Percentiles rank a stretch among this genome's conserved stretches.
phyloP scores from a whole-genome alignment of 2,113 vertebrate genomes.

The Delphinapterus leucas region DNA sequence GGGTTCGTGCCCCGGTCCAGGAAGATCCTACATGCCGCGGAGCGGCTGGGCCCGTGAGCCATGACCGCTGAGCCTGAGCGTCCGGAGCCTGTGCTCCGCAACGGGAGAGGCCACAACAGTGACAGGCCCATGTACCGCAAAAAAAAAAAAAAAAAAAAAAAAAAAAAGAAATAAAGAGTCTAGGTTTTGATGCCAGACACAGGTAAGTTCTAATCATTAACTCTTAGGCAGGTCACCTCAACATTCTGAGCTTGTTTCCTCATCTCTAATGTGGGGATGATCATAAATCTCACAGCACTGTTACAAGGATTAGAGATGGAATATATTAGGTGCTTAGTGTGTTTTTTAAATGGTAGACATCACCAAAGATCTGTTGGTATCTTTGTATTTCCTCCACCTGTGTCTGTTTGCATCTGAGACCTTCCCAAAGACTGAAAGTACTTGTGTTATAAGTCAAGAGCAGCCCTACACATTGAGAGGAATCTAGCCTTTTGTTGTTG shows the following conservation, averaged over 20 bases:
- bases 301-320: background rate
- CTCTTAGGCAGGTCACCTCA: background rate
- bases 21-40: too few relatives aligned
- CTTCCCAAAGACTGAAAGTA: background rate
- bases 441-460: background rate
- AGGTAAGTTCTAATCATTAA: background rate
- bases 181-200: background rate
- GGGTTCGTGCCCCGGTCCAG: too few relatives aligned
- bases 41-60: fast-evolving
- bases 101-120: too few relatives aligned
- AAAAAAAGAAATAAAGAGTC: background rate
- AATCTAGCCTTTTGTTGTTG: background rate
- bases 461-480: background rate
- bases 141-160: too few relatives aligned
- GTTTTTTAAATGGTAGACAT: background rate
- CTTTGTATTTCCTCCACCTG: background rate
- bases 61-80: too few relatives aligned
- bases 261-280: background rate
- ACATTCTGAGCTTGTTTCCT: background rate
- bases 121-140: too few relatives aligned
- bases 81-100: too few relatives aligned
- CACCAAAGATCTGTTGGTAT: background rate
- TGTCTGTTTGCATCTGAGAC: background rate
- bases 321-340: background rate
- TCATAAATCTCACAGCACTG: background rate